A percentile compares a stretch with the other conserved stretches of the same genome.
These are phyloP conservation scores for Arctia plantaginis DNA, from an alignment of 2,888 invertebrate species.

Conservation along the genomic window DNA sequence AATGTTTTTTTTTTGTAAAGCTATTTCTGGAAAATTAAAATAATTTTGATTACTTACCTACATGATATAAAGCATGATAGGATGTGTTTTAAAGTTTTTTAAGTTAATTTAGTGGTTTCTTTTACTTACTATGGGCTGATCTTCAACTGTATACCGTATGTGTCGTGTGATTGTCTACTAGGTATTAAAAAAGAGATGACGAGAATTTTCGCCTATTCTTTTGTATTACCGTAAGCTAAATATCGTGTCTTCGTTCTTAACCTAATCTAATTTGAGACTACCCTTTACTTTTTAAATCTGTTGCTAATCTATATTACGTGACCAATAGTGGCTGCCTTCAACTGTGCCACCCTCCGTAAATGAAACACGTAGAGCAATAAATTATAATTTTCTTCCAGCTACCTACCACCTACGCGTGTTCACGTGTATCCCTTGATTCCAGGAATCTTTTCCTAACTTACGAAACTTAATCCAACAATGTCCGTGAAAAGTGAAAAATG, in stretches of 20 bases:
- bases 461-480: conserved; percentile 25
- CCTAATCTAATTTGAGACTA: background rate
- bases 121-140: too few relatives aligned
- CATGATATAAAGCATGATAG: background rate
- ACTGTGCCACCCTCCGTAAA: conserved; percentile 43
- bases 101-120: too few relatives aligned
- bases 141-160: too few relatives aligned
- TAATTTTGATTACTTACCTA: background rate
- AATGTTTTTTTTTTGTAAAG: conserved; percentile 30
- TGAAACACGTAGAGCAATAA: conserved; percentile 52
- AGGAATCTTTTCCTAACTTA: conserved; percentile 23
- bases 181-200: too few relatives aligned
- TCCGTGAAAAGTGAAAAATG: conserved; percentile 28
- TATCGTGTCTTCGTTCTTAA: background rate
- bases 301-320: conserved; percentile 19
- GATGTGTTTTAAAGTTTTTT: background rate
- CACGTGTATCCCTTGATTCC: conserved; percentile 49
- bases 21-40: conserved; percentile 29
- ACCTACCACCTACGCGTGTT: conserved; percentile 49
- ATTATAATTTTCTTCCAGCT: conserved; percentile 51
- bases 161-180: too few relatives aligned
- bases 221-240: too few relatives aligned
- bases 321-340: conserved; percentile 52
- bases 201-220: too few relatives aligned
- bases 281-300: conserved; percentile 4